phyloP scores from a whole-genome alignment of 2,797 vertebrate genomes.

The Gadopsis bispinosus region DNA sequence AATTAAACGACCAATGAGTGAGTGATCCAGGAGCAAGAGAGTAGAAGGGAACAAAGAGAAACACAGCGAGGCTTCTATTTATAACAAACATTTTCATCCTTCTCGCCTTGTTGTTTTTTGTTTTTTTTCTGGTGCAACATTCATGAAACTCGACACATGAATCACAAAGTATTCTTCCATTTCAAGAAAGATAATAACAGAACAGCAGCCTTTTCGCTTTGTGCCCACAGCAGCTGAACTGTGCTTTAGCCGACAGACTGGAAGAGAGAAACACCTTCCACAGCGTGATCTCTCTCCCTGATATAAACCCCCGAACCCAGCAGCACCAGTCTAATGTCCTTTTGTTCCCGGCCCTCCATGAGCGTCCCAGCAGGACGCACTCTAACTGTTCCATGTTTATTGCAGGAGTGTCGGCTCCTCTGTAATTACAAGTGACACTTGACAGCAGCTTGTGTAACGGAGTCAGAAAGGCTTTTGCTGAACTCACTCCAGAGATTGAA shows the following conservation, averaged over 20 bases:
- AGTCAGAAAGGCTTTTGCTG: not conserved
- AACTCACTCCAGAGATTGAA: slow-evolving; percentile 19
- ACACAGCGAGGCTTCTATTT: not conserved
- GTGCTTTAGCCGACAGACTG: not conserved
- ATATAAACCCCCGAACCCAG: not conserved
- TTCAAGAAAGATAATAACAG: not conserved
- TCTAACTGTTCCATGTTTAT: slow-evolving; percentile 8
- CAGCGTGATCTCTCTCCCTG: not conserved
- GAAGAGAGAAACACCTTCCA: not conserved
- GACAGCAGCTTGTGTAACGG: slow-evolving; percentile 26
- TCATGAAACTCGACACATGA: not conserved
- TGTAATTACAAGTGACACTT: slow-evolving; percentile 41
- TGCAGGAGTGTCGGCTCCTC: slow-evolving; percentile 17
- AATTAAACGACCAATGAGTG: not conserved
- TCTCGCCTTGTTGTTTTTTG: not conserved
- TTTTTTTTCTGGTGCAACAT: not conserved
- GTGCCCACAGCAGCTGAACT: not conserved
- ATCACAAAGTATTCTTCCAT: not conserved
- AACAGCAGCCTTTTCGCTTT: not conserved
- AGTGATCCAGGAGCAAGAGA: not conserved
- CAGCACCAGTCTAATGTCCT: not conserved
- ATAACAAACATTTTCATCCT: not conserved
- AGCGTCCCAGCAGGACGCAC: not conserved
- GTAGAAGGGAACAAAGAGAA: not conserved
- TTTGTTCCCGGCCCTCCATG: not conserved